Conservation (phyloP, 2,888 invertebrate species). For the Malachius bipustulatus region DNA sequence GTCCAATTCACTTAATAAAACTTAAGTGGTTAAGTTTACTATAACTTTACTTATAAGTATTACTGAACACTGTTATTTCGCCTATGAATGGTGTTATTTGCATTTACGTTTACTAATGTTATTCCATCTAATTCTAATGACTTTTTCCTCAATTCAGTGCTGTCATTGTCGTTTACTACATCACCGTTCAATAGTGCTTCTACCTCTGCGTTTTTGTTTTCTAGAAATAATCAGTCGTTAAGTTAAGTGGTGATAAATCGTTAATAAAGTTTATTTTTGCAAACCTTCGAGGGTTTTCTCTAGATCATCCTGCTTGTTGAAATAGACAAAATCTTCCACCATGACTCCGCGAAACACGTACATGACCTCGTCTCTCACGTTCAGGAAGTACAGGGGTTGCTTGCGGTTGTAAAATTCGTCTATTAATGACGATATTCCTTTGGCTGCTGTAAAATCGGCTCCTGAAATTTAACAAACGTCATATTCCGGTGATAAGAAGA, state of each 20-base stretch:
- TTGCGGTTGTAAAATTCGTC: slow-evolving; percentile 58
- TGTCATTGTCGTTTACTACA: background rate
- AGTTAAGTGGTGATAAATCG: slow-evolving; percentile 4
- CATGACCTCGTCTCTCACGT: slow-evolving; percentile 53
- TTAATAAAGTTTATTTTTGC: background rate
- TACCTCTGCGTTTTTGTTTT: background rate
- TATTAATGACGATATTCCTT: slow-evolving; percentile 67
- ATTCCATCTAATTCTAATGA: background rate
- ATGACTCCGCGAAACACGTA: slow-evolving; percentile 58
- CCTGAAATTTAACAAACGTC: slow-evolving; percentile 45
- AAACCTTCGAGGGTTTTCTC: slow-evolving; percentile 44
- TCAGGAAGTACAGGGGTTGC: slow-evolving; percentile 59
- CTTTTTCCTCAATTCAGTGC: background rate
- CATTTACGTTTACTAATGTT: no score
- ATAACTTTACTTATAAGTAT: no score
- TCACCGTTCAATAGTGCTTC: slow-evolving; percentile 3
- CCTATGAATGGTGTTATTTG: no score
- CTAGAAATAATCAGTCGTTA: background rate
- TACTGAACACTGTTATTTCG: no score
- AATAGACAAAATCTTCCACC: slow-evolving; percentile 48
- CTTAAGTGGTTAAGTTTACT: no score
- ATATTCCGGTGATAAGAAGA: no score
- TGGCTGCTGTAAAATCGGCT: slow-evolving; percentile 78
- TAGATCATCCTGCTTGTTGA: slow-evolving; percentile 47
- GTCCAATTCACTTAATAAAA: no score